These are phyloP conservation scores for Amphipyra tragopoginis DNA, from an alignment of 2,888 invertebrate genomes.

Conservation along the genomic window DNA sequence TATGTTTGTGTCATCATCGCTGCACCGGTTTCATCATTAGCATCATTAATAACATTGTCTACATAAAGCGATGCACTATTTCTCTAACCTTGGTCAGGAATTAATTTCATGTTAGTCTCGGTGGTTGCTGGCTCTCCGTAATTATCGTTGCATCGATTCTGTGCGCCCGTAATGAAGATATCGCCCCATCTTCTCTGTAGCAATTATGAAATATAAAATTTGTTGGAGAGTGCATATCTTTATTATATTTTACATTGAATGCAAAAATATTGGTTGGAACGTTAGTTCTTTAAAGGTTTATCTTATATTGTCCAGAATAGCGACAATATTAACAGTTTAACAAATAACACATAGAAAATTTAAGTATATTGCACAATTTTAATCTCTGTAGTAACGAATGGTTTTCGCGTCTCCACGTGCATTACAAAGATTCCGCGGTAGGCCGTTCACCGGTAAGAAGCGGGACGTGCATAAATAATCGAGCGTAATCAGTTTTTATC, in stretches of 20 bases:
- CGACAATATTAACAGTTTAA: too few species aligned
- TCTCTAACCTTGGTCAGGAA: constrained; percentile 70
- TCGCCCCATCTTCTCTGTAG: constrained; percentile 78
- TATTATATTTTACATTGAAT: constrained; percentile 6
- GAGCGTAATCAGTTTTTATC: constrained; percentile 80
- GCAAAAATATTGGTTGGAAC: background rate
- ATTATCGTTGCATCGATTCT: constrained; percentile 81
- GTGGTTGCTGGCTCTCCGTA: constrained; percentile 70
- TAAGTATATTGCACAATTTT: background rate
- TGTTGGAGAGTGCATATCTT: constrained; percentile 47
- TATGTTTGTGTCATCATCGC: constrained; percentile 55
- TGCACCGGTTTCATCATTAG: constrained; percentile 62
- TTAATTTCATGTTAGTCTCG: constrained; percentile 73
- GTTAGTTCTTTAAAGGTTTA: too few species aligned
- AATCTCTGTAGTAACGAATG: background rate
- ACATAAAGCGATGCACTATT: constrained; percentile 70
- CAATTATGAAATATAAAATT: constrained; percentile 68
- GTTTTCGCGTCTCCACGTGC: constrained; percentile 7
- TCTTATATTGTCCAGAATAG: too few species aligned
- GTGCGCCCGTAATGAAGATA: constrained; percentile 82
- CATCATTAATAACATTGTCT: constrained; percentile 68
- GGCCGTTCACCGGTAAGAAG: constrained; percentile 70
- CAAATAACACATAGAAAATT: too few species aligned
- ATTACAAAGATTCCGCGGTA: constrained; percentile 32
- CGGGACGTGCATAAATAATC: constrained; percentile 86